Evolutionary conservation across 2,888 invertebrate species (phyloP).

Genomic region (Cecidostiba fungosa): DNA sequence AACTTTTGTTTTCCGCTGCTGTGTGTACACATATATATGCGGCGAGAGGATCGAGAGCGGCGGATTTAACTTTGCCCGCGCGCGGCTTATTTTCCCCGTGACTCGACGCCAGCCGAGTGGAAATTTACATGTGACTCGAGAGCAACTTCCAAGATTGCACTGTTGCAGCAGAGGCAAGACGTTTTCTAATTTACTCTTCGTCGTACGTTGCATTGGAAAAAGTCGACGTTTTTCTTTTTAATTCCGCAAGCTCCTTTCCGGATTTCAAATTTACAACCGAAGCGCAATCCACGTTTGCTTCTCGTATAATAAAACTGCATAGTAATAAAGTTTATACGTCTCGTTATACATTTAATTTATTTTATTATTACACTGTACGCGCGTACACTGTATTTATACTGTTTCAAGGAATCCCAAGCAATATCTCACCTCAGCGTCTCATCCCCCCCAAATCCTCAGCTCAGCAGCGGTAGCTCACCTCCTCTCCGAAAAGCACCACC

Average conservation of each 20-base stretch:
- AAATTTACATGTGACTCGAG: not conserved
- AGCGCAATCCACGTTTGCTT: too few species aligned
- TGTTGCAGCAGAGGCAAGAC: not conserved
- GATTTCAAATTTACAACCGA: too few species aligned
- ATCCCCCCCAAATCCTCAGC: not conserved
- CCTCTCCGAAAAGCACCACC: not conserved
- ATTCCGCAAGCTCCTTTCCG: too few species aligned
- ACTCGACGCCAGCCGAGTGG: not conserved
- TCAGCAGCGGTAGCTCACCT: not conserved
- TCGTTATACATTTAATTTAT: too few species aligned
- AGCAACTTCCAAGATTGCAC: conserved; percentile 3
- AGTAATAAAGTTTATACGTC: too few species aligned
- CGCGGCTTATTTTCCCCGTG: not conserved
- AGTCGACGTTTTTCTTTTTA: not conserved
- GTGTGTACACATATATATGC: too few species aligned
- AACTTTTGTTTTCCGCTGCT: not conserved
- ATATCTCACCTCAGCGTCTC: not conserved
- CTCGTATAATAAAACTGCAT: too few species aligned
- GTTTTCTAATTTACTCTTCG: not conserved
- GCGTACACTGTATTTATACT: too few species aligned
- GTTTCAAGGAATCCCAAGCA: too few species aligned
- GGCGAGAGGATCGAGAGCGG: not conserved
- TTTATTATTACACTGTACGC: too few species aligned
- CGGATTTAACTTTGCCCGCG: not conserved
- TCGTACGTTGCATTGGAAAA: not conserved